Conservation (phyloP, 2,888 invertebrate genomes). For the Hemistola chrysoprasaria region DNA sequence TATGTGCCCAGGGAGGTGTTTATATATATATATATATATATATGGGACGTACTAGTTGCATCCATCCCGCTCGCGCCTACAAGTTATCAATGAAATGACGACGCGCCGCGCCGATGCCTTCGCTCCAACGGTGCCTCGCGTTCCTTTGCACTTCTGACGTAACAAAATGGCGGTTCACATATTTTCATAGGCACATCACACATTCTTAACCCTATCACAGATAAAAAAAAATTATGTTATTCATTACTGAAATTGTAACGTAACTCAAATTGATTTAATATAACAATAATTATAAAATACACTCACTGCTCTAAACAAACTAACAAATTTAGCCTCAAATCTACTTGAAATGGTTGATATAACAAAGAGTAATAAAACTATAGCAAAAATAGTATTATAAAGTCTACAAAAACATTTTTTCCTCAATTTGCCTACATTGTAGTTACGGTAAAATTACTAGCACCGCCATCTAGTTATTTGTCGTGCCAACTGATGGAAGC, state of each 20-base stretch:
- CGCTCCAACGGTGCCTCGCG: constrained; percentile 62
- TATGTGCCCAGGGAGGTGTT: no score
- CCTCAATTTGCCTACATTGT: neutral
- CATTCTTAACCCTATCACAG: no score
- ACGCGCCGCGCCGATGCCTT: constrained; percentile 48
- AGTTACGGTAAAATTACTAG: neutral
- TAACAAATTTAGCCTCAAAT: constrained; percentile 4
- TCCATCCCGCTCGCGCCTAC: constrained; percentile 61
- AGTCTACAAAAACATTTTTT: neutral
- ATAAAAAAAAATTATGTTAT: constrained; percentile 22
- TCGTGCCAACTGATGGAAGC: no score
- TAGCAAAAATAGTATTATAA: constrained; percentile 4
- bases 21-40: no score
- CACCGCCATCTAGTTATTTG: constrained; percentile 21
- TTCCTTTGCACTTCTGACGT: constrained; percentile 70
- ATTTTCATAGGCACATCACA: constrained; percentile 43
- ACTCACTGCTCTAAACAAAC: constrained; percentile 9
- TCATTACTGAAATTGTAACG: constrained; percentile 22
- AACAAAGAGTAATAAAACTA: constrained; percentile 2
- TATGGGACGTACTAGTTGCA: constrained; percentile 49
- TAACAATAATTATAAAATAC: constrained; percentile 16
- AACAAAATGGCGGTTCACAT: constrained; percentile 69
- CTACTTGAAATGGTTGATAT: constrained; percentile 1
- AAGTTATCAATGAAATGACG: constrained; percentile 78
- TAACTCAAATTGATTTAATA: constrained; percentile 17